Evolutionary conservation across 2,113 vertebrate genomes (phyloP).

Genomic region (Tricholaema leucomelas): DNA sequence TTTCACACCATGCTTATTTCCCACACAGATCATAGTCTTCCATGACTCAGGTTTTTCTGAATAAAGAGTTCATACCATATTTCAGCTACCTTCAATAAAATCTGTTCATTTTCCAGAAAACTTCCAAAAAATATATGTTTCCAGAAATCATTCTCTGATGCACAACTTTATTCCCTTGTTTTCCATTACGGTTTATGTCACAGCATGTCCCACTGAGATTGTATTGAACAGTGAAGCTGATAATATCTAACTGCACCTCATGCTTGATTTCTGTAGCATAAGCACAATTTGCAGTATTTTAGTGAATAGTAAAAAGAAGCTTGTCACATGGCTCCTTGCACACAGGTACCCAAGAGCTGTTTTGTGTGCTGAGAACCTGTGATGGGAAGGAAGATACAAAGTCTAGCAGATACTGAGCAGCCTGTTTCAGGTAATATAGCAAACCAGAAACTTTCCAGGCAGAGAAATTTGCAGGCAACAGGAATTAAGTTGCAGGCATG

Average conservation of each 20-base stretch:
- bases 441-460: neutral
- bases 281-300: constrained; percentile 35
- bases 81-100: neutral
- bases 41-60: neutral
- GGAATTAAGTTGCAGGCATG: neutral
- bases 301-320: constrained; percentile 27
- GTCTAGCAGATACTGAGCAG: neutral
- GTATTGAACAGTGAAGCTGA: constrained; percentile 5
- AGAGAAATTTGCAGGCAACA: neutral
- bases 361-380: constrained; percentile 23
- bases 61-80: neutral
- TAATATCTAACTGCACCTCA: constrained; percentile 20
- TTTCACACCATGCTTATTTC: neutral
- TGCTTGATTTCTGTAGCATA: constrained; percentile 2
- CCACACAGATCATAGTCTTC: neutral
- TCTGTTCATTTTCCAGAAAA: neutral
- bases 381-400: neutral
- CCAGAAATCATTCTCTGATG: neutral
- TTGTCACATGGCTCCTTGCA: constrained; percentile 20
- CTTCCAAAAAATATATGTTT: neutral
- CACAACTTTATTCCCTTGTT: neutral
- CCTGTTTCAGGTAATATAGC: neutral
- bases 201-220: neutral
- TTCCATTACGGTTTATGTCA: constrained; percentile 12
- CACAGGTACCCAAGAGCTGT: constrained; percentile 20